phyloP scores from a whole-genome alignment of 2,113 vertebrate genomes.

The Plecotus auritus region DNA sequence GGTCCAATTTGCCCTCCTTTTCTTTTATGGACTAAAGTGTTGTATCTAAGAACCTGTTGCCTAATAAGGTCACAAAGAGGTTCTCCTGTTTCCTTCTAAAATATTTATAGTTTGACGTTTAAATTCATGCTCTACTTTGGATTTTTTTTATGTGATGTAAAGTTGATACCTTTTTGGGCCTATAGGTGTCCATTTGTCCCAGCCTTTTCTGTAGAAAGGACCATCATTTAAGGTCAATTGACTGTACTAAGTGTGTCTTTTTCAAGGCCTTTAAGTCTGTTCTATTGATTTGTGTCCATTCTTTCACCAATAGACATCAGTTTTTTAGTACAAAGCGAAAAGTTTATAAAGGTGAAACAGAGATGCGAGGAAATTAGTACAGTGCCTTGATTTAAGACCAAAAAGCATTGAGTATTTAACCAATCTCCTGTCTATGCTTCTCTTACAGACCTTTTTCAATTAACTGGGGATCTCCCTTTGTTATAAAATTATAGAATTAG shows the following conservation, averaged over 20 bases:
- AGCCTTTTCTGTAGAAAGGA: fast-evolving
- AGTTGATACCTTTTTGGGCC: neutral
- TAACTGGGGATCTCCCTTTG: neutral
- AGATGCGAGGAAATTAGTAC: fast-evolving
- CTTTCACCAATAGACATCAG: neutral
- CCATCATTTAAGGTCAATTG: neutral
- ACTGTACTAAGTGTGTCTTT: fast-evolving
- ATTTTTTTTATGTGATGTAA: neutral
- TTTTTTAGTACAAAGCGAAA: neutral
- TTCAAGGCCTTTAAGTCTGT: neutral
- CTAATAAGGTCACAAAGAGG: neutral
- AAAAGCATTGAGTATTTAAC: neutral
- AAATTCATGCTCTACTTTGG: neutral
- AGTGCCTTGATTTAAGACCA: neutral
- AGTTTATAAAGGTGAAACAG: neutral
- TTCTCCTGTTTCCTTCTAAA: neutral
- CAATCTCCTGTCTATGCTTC: neutral
- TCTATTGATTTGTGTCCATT: neutral
- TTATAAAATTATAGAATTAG: neutral
- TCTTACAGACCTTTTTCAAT: neutral
- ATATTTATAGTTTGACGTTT: neutral
- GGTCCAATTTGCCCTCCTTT: neutral
- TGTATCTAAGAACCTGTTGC: neutral
- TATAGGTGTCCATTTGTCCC: fast-evolving
- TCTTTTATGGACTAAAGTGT: neutral